A percentile compares a stretch with the other conserved stretches of the same genome.
Conservation (phyloP, 2,113 vertebrate genomes). For the Platanista minor region DNA sequence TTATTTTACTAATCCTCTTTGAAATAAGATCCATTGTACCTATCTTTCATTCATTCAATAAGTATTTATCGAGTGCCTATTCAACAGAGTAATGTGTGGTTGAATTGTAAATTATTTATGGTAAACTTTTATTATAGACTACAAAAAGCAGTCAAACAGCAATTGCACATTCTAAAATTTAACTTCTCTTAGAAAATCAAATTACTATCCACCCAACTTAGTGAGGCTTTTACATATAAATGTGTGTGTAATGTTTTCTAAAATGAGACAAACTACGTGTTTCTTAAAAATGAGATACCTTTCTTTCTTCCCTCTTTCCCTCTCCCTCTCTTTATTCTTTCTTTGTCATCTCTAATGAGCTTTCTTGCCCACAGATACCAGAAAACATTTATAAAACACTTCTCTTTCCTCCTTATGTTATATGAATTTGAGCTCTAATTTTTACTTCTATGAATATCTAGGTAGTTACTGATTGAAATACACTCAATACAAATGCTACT, state of each 20-base stretch:
- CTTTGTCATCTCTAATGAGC: background rate
- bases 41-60: slow-evolving; percentile 16
- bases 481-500: background rate
- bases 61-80: slow-evolving; percentile 13
- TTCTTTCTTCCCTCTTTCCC: background rate
- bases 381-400: slow-evolving; percentile 3
- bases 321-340: background rate
- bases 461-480: background rate
- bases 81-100: background rate
- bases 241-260: background rate
- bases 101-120: slow-evolving; percentile 33
- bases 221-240: background rate
- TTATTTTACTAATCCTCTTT: background rate
- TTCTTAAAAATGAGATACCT: background rate
- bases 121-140: slow-evolving; percentile 5
- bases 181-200: slow-evolving; percentile 31
- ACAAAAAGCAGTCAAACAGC: slow-evolving; percentile 1
- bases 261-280: background rate
- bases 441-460: background rate
- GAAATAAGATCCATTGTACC: background rate
- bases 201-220: background rate
- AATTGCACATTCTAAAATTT: background rate
- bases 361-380: background rate
- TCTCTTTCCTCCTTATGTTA: background rate
- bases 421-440: background rate